Evolutionary conservation across 2,797 vertebrate species (phyloP).

Genomic region (Melanogrammus aeglefinus): DNA sequence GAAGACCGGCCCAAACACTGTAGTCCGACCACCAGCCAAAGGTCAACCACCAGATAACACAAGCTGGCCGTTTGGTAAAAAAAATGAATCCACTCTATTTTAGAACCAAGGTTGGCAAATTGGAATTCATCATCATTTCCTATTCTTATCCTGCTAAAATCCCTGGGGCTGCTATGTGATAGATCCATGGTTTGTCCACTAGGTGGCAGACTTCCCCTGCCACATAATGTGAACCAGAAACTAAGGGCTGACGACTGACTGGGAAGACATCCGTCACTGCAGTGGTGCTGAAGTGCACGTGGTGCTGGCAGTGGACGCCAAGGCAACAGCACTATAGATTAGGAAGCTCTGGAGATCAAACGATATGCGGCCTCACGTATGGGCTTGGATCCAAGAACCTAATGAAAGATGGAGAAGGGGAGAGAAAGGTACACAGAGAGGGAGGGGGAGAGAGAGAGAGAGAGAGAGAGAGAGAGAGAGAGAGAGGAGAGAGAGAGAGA

Average conservation of each 20-base stretch:
- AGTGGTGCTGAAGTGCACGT: conserved; percentile 51
- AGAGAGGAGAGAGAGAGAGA: too few relatives aligned
- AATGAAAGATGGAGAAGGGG: conserved; percentile 8
- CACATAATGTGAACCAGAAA: background rate
- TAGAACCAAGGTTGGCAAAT: too few relatives aligned
- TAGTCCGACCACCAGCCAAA: background rate
- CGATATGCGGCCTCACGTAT: conserved; percentile 36
- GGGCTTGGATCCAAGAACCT: conserved; percentile 10
- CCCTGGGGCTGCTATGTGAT: background rate
- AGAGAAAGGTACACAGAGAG: background rate
- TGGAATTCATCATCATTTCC: background rate
- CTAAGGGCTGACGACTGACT: conserved; percentile 3
- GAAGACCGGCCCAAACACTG: background rate
- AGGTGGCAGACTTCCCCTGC: conserved; percentile 42
- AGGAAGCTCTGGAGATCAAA: conserved; percentile 42
- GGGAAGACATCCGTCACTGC: conserved; percentile 45
- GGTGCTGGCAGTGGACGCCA: conserved; percentile 37
- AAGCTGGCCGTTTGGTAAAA: background rate
- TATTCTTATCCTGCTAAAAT: background rate
- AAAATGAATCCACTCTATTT: background rate
- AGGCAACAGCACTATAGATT: conserved; percentile 51
- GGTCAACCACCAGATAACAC: background rate
- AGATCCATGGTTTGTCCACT: conserved; percentile 29
- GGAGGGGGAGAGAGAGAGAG: background rate
- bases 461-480: background rate